A percentile compares a stretch with the other conserved stretches of the same genome.
phyloP scores from a whole-genome alignment of 2,797 vertebrate genomes.

The Neosilurus hyrtlii region DNA sequence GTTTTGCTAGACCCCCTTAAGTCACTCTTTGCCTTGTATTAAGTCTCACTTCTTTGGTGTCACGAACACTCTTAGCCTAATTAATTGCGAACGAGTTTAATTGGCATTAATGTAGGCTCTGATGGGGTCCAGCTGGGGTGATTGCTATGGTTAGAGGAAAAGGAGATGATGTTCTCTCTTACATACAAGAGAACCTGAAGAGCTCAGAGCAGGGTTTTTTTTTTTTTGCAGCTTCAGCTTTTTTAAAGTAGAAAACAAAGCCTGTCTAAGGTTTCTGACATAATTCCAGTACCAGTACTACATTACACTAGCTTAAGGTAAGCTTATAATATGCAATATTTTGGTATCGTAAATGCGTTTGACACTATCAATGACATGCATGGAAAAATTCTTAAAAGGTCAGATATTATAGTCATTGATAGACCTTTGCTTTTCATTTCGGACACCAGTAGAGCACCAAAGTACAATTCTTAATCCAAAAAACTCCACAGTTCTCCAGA shows the following conservation, averaged over 20 bases:
- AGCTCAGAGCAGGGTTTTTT: not conserved
- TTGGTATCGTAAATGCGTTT: too few relatives aligned
- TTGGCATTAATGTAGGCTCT: conserved; percentile 21
- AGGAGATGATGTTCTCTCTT: not conserved
- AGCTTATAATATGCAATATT: not conserved
- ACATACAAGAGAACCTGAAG: not conserved
- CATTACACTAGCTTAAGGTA: not conserved
- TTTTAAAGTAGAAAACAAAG: not conserved
- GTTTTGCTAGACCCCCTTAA: conserved; percentile 39
- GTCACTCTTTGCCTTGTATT: conserved; percentile 36
- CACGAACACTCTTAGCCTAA: conserved; percentile 29
- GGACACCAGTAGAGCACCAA: too few relatives aligned
- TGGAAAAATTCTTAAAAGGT: too few relatives aligned
- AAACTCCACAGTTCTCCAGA: too few relatives aligned
- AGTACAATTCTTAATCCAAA: too few relatives aligned
- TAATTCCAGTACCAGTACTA: not conserved
- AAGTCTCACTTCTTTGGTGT: conserved; percentile 39
- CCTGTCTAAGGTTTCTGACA: not conserved
- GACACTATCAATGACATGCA: too few relatives aligned
- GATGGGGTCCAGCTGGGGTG: conserved; percentile 40
- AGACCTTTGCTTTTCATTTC: too few relatives aligned
- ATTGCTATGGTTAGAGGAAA: conserved; percentile 19
- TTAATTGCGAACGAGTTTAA: conserved; percentile 48
- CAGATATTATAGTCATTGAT: too few relatives aligned
- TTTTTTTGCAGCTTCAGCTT: not conserved